phyloP scores from a whole-genome alignment of 2,113 vertebrate genomes.

The Sturnira hondurensis region DNA sequence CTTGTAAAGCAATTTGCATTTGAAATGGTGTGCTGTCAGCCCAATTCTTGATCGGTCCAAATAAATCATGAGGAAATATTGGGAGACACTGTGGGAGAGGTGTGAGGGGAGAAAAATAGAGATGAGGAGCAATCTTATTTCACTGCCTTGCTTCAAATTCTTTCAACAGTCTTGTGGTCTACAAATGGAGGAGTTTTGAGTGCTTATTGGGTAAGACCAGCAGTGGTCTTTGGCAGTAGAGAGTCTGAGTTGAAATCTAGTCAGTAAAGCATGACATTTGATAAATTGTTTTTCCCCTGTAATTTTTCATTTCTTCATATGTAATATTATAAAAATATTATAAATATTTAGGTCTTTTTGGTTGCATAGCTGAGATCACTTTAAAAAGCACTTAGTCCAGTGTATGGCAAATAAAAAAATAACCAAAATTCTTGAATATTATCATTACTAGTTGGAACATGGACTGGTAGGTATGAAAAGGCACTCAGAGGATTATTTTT shows the following conservation, averaged over 20 bases:
- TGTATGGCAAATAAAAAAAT: background rate
- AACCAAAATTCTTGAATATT: background rate
- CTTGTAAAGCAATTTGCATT: background rate
- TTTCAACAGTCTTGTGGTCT: background rate
- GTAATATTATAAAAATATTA: background rate
- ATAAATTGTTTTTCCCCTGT: background rate
- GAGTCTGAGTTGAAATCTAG: background rate
- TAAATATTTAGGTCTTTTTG: background rate
- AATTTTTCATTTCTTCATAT: background rate
- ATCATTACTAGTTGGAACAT: background rate
- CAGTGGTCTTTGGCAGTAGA: background rate
- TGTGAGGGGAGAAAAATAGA: background rate
- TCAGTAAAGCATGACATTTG: background rate
- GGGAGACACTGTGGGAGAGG: background rate
- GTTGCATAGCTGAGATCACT: background rate
- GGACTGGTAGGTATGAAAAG: background rate
- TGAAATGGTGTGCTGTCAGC: background rate
- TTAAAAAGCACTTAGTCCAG: background rate
- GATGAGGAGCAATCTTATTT: background rate
- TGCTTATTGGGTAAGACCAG: background rate
- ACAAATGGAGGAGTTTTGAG: background rate
- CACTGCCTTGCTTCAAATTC: background rate
- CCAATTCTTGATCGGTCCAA: background rate
- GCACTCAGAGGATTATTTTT: background rate
- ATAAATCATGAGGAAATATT: background rate